Base-by-base conservation (phyloP, 2,888 invertebrate species). In the Pristionchus maxplancki region DNA sequence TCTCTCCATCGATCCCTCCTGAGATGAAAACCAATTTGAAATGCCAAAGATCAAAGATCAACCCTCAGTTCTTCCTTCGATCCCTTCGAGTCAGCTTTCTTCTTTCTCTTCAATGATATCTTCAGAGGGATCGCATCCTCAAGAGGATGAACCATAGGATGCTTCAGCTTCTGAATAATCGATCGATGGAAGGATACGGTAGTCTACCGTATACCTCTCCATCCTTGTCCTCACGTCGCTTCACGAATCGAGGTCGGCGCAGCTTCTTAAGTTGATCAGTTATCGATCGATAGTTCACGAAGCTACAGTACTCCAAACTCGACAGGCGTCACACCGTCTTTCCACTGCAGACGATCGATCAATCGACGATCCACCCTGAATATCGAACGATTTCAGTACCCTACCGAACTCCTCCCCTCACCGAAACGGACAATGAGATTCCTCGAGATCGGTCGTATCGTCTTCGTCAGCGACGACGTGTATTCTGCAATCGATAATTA, bases 381-480 rank as follows among this genome's bases (percentile, higher is more conserved):
- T 3, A 58, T 58, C 58, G 24, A 58, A 28, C 78, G 31, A 44
- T 78, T 78, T 48, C 78, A 44, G 15, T 78, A 78, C 28, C 34
- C 74, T 40, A 40, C 74, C 74, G 74, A 31, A 67, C 28, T 34
- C 37, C 74, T 74, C n/a, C 44, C 78, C 78, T 74, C n/a, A 78
- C 78, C 78, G 48, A 13, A n/a, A 78, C 1, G 44, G 44, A 44
- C 28, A 13, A n/a, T 40, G 40, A 24, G 78, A 48, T 28, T 40
- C 44, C 28, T 78, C 78, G 78, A 44, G n/a, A 1, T 78, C 44
- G 0, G 78, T 78, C 24, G 37, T 40, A 48, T 78, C 78, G 9
- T 78, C 78, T 44, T 78, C 78, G 48, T 78, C 78, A 1, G 78
- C 78, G n/a, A 78, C 78, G 24, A 78, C 28, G n/a, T 78, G 78